phyloP scores from a whole-genome alignment of 2,113 vertebrate species.

The Spea multiplicata region DNA sequence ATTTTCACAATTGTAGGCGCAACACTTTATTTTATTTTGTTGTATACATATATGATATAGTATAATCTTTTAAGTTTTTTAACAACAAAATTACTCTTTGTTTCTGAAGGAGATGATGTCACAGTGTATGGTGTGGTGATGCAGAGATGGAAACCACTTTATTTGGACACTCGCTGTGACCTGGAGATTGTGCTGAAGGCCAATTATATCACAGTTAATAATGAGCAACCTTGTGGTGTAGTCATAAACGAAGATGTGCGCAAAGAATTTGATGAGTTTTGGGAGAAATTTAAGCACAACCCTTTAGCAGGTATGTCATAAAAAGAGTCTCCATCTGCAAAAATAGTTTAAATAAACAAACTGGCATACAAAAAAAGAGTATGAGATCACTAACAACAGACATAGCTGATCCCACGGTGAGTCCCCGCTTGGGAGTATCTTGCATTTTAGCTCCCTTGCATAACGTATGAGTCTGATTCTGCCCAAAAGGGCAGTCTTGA shows the following conservation, averaged over 20 bases:
- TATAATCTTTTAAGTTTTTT: not conserved
- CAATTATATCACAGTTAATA: conserved; percentile 91
- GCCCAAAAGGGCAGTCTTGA: too few species aligned
- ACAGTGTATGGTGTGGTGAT: conserved; percentile 89
- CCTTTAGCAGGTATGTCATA: conserved; percentile 79
- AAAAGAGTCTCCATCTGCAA: too few species aligned
- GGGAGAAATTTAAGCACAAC: conserved; percentile 73
- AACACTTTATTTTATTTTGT: too few species aligned
- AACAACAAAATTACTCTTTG: not conserved
- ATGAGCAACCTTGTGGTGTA: conserved; percentile 75
- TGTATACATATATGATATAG: not conserved
- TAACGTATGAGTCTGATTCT: too few species aligned
- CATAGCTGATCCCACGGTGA: too few species aligned
- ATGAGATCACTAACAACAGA: too few species aligned
- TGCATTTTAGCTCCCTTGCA: too few species aligned
- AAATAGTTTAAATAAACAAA: too few species aligned
- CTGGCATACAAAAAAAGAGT: too few species aligned
- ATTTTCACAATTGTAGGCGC: too few species aligned
- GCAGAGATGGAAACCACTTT: conserved; percentile 89
- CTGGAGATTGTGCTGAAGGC: conserved; percentile 90
- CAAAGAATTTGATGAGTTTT: conserved; percentile 88
- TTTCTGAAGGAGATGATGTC: conserved; percentile 84
- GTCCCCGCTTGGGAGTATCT: too few species aligned
- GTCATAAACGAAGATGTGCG: conserved; percentile 78
- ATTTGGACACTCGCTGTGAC: conserved; percentile 74